Evolutionary conservation across 2,888 invertebrate species (phyloP).

Genomic region (Proisotoma minuta): DNA sequence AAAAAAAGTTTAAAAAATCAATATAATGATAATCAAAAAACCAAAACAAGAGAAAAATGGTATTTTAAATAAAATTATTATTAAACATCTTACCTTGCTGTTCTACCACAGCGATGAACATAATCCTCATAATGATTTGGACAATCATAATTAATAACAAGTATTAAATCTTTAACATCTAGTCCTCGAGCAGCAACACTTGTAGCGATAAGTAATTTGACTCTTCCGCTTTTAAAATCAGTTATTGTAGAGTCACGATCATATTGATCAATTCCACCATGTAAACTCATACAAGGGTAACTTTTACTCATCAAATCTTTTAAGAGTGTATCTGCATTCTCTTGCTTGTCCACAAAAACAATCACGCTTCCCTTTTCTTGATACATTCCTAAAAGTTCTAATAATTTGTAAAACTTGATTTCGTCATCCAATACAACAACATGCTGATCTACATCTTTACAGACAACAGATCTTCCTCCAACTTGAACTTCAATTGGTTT

Average conservation of each 20-base stretch:
- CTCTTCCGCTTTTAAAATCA: conserved; percentile 93
- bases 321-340: conserved; percentile 86
- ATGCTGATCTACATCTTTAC: conserved; percentile 95
- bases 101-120: conserved; percentile 92
- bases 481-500: conserved; percentile 97
- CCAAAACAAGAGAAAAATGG: no score
- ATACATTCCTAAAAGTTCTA: conserved; percentile 94
- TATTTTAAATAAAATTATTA: no score
- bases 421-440: conserved; percentile 91
- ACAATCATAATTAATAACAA: conserved; percentile 98
- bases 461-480: conserved; percentile 92
- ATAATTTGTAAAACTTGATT: conserved; percentile 91
- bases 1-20: conserved; percentile 23
- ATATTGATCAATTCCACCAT: conserved; percentile 99
- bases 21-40: neutral
- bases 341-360: conserved; percentile 97
- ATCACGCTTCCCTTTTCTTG: conserved; percentile 89
- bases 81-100: conserved; percentile 58
- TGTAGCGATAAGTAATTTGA: conserved; percentile 87
- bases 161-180: conserved; percentile 95
- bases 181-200: conserved; percentile 96
- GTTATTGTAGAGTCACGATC: conserved; percentile 96
- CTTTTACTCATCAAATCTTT: conserved; percentile 94
- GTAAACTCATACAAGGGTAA: conserved; percentile 93
- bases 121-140: conserved; percentile 99